Evolutionary conservation across 1,140 invertebrate genomes (phyloP), one percentile per base, ranked within the genome.

Genomic region (Cryptotermes secundus): DNA sequence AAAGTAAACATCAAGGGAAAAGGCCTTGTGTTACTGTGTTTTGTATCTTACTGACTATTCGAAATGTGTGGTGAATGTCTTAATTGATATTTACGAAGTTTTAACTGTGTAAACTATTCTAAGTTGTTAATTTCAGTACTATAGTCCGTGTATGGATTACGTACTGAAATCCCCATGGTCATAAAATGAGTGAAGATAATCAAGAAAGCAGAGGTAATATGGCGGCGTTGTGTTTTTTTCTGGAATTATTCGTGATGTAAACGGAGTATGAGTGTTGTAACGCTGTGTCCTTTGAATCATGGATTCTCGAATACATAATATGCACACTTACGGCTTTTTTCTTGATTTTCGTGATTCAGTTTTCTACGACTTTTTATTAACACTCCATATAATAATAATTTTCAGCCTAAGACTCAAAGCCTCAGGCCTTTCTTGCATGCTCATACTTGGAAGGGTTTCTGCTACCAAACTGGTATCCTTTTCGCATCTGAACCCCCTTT

Each of bases 141-240:
- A 72, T 72, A 72, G 59, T 72, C 59, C 59, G 59, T 72, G 14
- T 72, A 72, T 72, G 59, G 59, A 72, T 72, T 72, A 72, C 31
- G 6, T 72, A 72, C 26, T 72, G 59, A 72, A 12, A 72, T 72
- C 6, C 59, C 59, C 59, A 72, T 72, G 59, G 59, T 72, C 59
- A 72, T 72, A 72, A 72, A 72, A 72, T 72, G 59, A 72, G 59
- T 72, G 59, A 72, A 31, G 59, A 72, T 72, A 72, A 72, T 72
- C 59, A 72, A 72, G 59, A 72, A 72, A 72, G 31, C 59, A 72
- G 59, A 72, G 59, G 59, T 72, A 72, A 72, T 26, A 72, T 72
- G 59, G 59, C 59, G 26, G 26, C 59, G 6, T 72, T 72, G 59
- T 72, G 6, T 72, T 6, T 38, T 19, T 49, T 1, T 0, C 19